These are phyloP conservation scores for Whitmania pigra DNA, from an alignment of 1,140 invertebrate genomes.

Conservation along the genomic window DNA sequence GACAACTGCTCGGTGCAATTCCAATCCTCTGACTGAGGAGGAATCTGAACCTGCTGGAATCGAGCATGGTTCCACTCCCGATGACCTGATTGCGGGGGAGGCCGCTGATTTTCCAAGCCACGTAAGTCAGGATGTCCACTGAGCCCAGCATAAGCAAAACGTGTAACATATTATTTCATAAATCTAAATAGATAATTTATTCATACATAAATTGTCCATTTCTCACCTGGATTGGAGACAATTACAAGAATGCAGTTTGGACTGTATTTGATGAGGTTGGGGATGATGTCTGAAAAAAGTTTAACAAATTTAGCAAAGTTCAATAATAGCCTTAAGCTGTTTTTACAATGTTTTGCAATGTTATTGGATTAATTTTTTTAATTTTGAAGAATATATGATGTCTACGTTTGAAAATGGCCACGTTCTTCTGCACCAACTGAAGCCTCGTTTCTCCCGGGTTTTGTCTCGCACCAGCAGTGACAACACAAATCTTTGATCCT, in stretches of 20 bases:
- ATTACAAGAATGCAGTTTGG: slow-evolving; percentile 73
- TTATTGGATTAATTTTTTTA: too few species aligned
- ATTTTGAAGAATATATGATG: background rate
- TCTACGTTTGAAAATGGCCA: slow-evolving; percentile 64
- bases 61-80: slow-evolving; percentile 78
- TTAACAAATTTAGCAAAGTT: background rate
- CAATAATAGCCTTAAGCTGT: too few species aligned
- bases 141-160: slow-evolving; percentile 24
- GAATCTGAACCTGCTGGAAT: slow-evolving; percentile 77
- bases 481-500: slow-evolving; percentile 67
- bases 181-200: background rate
- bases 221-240: slow-evolving; percentile 66
- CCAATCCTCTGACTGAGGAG: slow-evolving; percentile 65
- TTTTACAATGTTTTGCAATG: too few species aligned
- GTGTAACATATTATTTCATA: background rate
- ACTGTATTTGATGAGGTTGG: slow-evolving; percentile 66
- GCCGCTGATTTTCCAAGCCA: slow-evolving; percentile 81
- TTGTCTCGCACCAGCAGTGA: slow-evolving; percentile 76
- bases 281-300: slow-evolving; percentile 54
- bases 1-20: slow-evolving; percentile 65
- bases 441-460: slow-evolving; percentile 69
- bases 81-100: slow-evolving; percentile 71
- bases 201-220: background rate
- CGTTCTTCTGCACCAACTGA: slow-evolving; percentile 71
- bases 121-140: slow-evolving; percentile 76